phyloP scores from a whole-genome alignment of 2,888 invertebrate species.

The Nebria salina region DNA sequence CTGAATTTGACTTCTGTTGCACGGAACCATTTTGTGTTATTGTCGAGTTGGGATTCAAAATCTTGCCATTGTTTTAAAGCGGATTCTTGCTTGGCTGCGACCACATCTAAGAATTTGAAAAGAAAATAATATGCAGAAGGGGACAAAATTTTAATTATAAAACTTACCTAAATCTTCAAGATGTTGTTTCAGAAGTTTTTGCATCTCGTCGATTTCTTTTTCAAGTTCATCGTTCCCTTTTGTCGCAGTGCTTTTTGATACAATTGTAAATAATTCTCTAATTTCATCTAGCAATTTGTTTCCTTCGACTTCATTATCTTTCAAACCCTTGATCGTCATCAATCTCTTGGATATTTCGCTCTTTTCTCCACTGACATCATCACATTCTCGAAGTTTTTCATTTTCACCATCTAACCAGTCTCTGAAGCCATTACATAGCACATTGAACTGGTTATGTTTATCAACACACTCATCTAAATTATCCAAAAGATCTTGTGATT shows the following conservation, averaged over 20 bases:
- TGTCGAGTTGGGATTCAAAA: constrained; percentile 84
- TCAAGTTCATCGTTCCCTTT: constrained; percentile 79
- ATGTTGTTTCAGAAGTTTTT: constrained; percentile 74
- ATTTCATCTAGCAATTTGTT: constrained; percentile 74
- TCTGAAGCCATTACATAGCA: constrained; percentile 77
- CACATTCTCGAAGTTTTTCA: constrained; percentile 82
- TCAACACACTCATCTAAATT: constrained; percentile 88
- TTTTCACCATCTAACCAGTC: constrained; percentile 85
- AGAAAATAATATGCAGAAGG: constrained; percentile 23
- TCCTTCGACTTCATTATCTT: constrained; percentile 74
- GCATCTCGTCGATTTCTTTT: constrained; percentile 76
- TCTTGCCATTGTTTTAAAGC: constrained; percentile 85
- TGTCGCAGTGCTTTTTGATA: constrained; percentile 82
- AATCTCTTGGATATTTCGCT: constrained; percentile 80
- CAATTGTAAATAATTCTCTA: constrained; percentile 71
- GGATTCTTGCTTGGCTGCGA: constrained; percentile 78
- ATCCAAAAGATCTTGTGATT: constrained; percentile 85
- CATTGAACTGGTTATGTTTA: constrained; percentile 83
- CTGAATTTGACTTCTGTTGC: constrained; percentile 84
- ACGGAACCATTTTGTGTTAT: constrained; percentile 87
- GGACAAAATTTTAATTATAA: constrained; percentile 7
- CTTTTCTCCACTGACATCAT: constrained; percentile 86
- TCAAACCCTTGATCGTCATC: constrained; percentile 71
- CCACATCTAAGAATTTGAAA: constrained; percentile 62
- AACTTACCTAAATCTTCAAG: constrained; percentile 69